Percentiles rank a stretch among this genome's conserved stretches.
phyloP scores from a whole-genome alignment of 1,140 invertebrate genomes.

The Triops cancriformis region DNA sequence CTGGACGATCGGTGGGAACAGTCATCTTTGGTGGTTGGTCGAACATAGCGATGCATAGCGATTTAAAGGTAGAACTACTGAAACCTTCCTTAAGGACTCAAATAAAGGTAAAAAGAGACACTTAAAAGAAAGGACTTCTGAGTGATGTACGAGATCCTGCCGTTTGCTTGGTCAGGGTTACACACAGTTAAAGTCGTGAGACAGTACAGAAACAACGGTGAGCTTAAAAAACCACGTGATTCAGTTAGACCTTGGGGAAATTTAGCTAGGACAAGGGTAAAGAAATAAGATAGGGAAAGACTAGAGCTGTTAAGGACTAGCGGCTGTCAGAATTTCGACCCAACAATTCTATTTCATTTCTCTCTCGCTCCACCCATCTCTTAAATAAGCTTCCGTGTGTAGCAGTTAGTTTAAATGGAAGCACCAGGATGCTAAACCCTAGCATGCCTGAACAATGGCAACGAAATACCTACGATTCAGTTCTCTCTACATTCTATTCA shows the following conservation, averaged over 20 bases:
- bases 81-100: not conserved
- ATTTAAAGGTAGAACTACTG: too few species aligned
- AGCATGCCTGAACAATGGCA: too few species aligned
- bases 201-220: not conserved
- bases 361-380: not conserved
- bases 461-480: not conserved
- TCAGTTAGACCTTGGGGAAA: slow-evolving; percentile 9
- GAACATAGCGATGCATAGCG: too few species aligned
- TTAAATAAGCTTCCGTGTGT: not conserved
- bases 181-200: not conserved
- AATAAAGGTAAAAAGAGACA: not conserved
- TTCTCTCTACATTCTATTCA: not conserved
- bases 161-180: not conserved
- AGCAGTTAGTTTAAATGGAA: not conserved
- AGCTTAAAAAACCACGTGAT: not conserved
- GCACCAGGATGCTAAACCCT: not conserved
- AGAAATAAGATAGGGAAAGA: not conserved
- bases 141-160: not conserved
- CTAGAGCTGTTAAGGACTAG: not conserved
- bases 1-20: too few species aligned
- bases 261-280: not conserved
- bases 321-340: not conserved
- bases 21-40: too few species aligned
- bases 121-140: not conserved
- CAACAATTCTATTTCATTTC: not conserved